Percentiles rank a stretch among this genome's conserved stretches.
Evolutionary conservation across 2,113 vertebrate genomes (phyloP).

Genomic region (Serilophus lunatus): DNA sequence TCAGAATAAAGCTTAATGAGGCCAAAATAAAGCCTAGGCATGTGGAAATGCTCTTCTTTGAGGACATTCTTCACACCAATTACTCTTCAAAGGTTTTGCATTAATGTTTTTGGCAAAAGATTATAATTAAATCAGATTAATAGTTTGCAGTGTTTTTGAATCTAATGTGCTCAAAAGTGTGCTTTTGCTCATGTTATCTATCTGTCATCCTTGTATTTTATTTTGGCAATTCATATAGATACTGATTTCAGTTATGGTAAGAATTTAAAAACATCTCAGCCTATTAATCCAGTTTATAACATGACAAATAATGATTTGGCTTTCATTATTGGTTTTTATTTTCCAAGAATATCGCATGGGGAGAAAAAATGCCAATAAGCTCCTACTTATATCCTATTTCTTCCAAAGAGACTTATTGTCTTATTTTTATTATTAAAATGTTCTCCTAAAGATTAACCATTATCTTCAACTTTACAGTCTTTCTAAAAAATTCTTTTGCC

Average conservation of each 20-base stretch:
- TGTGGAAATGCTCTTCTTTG: slow-evolving; percentile 77
- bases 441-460: not conserved
- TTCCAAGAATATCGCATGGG: not conserved
- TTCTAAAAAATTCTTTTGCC: not conserved
- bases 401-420: not conserved
- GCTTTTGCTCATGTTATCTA: slow-evolving; percentile 53
- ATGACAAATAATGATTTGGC: slow-evolving; percentile 45
- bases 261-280: slow-evolving; percentile 56
- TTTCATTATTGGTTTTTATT: slow-evolving; percentile 33
- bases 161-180: slow-evolving; percentile 57
- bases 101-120: slow-evolving; percentile 72
- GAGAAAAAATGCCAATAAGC: not conserved
- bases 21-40: slow-evolving; percentile 73
- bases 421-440: not conserved
- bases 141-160: slow-evolving; percentile 69
- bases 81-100: slow-evolving; percentile 76
- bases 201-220: slow-evolving; percentile 49
- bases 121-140: slow-evolving; percentile 76
- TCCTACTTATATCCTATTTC: not conserved
- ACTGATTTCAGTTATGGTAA: slow-evolving; percentile 66
- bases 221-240: slow-evolving; percentile 54
- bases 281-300: slow-evolving; percentile 38
- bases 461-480: not conserved
- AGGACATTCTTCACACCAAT: slow-evolving; percentile 75
- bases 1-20: slow-evolving; percentile 60